Conservation (phyloP, 53 echinoderm and acorn worm genomes). For the Antedon mediterranea region DNA sequence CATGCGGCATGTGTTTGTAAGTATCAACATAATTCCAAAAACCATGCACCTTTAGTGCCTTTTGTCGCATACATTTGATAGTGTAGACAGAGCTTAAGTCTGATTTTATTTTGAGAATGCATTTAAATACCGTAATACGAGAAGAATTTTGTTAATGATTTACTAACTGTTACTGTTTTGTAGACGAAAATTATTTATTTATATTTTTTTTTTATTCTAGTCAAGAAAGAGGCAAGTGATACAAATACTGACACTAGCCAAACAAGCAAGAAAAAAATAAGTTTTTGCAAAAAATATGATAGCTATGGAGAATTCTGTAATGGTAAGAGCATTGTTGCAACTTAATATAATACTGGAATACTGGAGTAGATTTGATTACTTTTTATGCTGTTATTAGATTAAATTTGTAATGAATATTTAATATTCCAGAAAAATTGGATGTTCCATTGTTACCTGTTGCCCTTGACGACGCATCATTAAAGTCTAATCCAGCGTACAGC, state of each 20-base stretch:
- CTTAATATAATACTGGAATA: too few species aligned
- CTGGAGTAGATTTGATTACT: too few species aligned
- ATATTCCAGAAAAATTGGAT: conserved; percentile 34
- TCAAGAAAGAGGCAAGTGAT: conserved; percentile 8
- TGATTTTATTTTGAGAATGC: too few species aligned
- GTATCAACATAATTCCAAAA: too few species aligned
- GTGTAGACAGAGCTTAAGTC: too few species aligned
- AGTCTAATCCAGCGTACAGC: conserved; percentile 46
- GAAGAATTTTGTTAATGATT: neutral
- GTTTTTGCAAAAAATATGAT: conserved; percentile 64
- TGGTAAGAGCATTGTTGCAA: conserved; percentile 15
- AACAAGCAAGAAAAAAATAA: conserved; percentile 25
- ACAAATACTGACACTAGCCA: neutral
- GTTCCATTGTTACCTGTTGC: conserved; percentile 36
- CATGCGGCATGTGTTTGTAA: too few species aligned
- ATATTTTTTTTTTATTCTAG: conserved; percentile 1
- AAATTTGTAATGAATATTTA: neutral
- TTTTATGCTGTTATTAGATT: too few species aligned
- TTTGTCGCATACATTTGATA: too few species aligned
- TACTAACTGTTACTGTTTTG: conserved; percentile 11
- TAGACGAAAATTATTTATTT: too few species aligned
- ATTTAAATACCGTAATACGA: too few species aligned
- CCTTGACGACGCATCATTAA: conserved; percentile 50
- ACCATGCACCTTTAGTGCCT: too few species aligned
- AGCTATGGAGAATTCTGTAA: conserved; percentile 41